These are phyloP conservation scores for Myoxocephalus aenaeus DNA, from an alignment of 2,797 vertebrate genomes.

Conservation along the genomic window DNA sequence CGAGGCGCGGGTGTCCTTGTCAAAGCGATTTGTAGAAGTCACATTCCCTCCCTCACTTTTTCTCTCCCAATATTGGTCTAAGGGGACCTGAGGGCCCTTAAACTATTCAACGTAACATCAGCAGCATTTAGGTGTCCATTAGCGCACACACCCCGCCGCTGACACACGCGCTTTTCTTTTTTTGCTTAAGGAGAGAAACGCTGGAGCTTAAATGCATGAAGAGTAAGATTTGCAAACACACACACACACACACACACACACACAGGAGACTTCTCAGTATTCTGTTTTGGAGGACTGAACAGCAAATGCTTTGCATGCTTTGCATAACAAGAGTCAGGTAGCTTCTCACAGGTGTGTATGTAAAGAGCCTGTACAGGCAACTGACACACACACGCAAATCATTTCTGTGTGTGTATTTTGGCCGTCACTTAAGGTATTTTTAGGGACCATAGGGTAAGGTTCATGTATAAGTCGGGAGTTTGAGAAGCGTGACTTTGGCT, in stretches of 20 bases:
- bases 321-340: constrained; percentile 78
- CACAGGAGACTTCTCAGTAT: constrained; percentile 31
- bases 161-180: constrained; percentile 43
- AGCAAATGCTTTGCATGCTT: constrained; percentile 66
- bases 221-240: constrained; percentile 30
- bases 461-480: constrained; percentile 1
- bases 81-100: constrained; percentile 76
- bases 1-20: constrained; percentile 82
- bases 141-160: constrained; percentile 54
- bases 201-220: constrained; percentile 36
- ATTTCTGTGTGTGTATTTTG: constrained; percentile 26
- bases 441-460: constrained; percentile 16
- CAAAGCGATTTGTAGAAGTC: constrained; percentile 83
- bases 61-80: constrained; percentile 75
- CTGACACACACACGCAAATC: constrained; percentile 70
- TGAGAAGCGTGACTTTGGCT: neutral
- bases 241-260: constrained; percentile 14
- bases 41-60: constrained; percentile 72
- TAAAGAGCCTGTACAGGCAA: constrained; percentile 54
- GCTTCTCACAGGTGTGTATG: constrained; percentile 76
- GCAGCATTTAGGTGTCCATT: constrained; percentile 82
- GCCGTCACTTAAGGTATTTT: constrained; percentile 42
- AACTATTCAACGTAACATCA: constrained; percentile 76
- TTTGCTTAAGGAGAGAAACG: constrained; percentile 50
- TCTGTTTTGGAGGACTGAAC: constrained; percentile 58